Base-by-base conservation (phyloP, 2,113 vertebrate species). In the Bufo gargarizans region DNA sequence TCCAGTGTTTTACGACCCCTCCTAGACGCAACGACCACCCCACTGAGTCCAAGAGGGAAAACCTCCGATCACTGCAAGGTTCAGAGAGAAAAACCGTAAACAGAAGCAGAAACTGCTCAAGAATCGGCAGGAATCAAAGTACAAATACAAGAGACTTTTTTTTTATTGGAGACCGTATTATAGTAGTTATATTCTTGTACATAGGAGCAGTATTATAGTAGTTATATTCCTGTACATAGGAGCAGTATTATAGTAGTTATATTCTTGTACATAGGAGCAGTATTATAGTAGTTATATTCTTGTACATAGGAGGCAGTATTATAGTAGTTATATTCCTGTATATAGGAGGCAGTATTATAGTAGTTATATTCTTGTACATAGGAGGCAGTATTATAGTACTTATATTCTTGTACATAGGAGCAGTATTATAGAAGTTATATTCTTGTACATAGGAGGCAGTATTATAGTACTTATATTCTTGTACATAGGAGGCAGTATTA, bases 131-230 rank as follows among this genome's bases (percentile, higher is more conserved):
- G 33, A 33, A 33, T 33, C 33, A 33, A 1, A 33, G 33, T 33
- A 33, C 33, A 33, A 33, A 33, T 33, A 33, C 33, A 33, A 33
- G 33, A 1, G 33, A 33, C 33, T 33, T 33, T 33, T 33, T 33
- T 33, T 33, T n/a, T n/a, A 65, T 16, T 13, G n/a, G n/a, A 12
- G 13, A 33, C 43, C 43, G 69, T 72, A 72, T 16, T 43, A 72
- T 45, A 45, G 33, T 45, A 72, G 67, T 16, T 45, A 45, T 45
- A 72, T 69, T 33, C 65, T 33, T 71, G 19, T 71, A 71, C 33
- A 71, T 71, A 71, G 67, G 33, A 5, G 67, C 33, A 45, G 69
- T 72, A 72, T 45, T 72, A 72, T 72, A 72, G 61, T 65, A 72
- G 43, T n/a, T n/a, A n/a, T n/a, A n/a, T n/a, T n/a, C n/a, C n/a